A percentile compares a stretch with the other conserved stretches of the same genome.
These are phyloP conservation scores for Micropterix aruncella DNA, from an alignment of 2,888 invertebrate species.

Conservation along the genomic window DNA sequence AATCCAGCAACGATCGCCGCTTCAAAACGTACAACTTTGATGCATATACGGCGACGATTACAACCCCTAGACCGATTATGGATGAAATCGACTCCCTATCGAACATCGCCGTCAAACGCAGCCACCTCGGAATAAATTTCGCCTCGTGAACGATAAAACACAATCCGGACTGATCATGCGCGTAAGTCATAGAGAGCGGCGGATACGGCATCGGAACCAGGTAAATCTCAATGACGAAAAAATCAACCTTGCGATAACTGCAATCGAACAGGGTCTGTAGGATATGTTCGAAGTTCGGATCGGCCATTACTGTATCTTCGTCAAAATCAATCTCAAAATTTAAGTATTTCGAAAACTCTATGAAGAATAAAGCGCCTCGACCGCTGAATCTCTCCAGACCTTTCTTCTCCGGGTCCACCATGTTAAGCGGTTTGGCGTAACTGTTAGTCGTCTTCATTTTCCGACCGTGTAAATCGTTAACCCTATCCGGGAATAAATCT, in stretches of 20 bases:
- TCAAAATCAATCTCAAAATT: conserved; percentile 18
- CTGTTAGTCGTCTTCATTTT: conserved; percentile 16
- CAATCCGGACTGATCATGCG: conserved; percentile 8
- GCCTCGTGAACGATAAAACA: conserved; percentile 9
- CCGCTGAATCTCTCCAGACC: conserved; percentile 14
- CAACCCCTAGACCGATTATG: no score
- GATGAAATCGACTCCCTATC: conserved; percentile 4
- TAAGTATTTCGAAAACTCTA: conserved; percentile 16
- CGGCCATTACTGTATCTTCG: conserved; percentile 1
- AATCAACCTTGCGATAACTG: conserved; percentile 8
- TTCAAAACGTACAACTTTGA: no score
- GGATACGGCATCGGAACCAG: conserved; percentile 6
- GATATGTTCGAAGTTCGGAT: conserved; percentile 13
- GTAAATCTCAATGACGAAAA: conserved; percentile 6
- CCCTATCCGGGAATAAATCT: conserved; percentile 11
- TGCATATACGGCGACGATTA: no score
- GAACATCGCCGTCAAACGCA: conserved; percentile 6
- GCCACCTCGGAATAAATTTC: conserved; percentile 5
- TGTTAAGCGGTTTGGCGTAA: conserved; percentile 16
- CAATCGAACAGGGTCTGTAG: conserved; percentile 13
- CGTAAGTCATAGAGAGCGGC: conserved; percentile 6
- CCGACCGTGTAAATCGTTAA: conserved; percentile 18
- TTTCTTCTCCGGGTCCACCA: conserved; percentile 11
- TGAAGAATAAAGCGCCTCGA: conserved; percentile 19
- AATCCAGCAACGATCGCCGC: no score